Conservation (phyloP, 2,113 vertebrate species). For the Lagopus leucura region DNA sequence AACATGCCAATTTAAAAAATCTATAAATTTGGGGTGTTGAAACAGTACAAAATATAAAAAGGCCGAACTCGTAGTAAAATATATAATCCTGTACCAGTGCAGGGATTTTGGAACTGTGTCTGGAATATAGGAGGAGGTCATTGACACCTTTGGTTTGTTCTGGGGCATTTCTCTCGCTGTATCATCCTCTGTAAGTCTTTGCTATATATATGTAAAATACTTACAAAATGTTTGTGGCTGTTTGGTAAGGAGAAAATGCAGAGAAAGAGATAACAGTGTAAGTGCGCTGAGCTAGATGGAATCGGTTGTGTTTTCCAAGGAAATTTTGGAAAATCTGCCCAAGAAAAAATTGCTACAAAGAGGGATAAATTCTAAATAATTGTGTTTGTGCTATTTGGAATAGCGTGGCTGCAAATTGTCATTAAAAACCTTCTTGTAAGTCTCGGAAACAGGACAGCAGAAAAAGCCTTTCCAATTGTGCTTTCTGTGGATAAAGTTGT, state of each 20-base stretch:
- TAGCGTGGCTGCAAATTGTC: conserved; percentile 22
- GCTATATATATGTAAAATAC: conserved; percentile 34
- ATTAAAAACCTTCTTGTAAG: conserved; percentile 38
- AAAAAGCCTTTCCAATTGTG: conserved; percentile 43
- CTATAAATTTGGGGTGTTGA: conserved; percentile 58
- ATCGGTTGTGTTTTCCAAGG: conserved; percentile 42
- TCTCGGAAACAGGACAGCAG: conserved; percentile 32
- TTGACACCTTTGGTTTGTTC: conserved; percentile 56
- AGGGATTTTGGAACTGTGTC: conserved; percentile 59
- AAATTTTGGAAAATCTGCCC: conserved; percentile 54
- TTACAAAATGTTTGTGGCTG: conserved; percentile 12
- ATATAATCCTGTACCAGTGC: conserved; percentile 25
- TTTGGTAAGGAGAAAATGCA: conserved; percentile 30
- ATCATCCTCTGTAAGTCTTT: not conserved
- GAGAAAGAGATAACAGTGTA: conserved; percentile 8
- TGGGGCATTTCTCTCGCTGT: conserved; percentile 10
- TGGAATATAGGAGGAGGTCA: conserved; percentile 32
- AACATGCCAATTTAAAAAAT: conserved; percentile 55
- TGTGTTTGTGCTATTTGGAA: conserved; percentile 16
- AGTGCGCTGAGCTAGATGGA: conserved; percentile 29
- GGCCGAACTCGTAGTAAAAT: conserved; percentile 20
- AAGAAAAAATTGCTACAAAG: conserved; percentile 48
- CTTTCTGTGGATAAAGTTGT: conserved; percentile 38
- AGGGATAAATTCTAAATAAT: conserved; percentile 64
- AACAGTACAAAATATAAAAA: conserved; percentile 55